phyloP scores from a whole-genome alignment of 2,888 invertebrate genomes.

The Parelbella ahira region DNA sequence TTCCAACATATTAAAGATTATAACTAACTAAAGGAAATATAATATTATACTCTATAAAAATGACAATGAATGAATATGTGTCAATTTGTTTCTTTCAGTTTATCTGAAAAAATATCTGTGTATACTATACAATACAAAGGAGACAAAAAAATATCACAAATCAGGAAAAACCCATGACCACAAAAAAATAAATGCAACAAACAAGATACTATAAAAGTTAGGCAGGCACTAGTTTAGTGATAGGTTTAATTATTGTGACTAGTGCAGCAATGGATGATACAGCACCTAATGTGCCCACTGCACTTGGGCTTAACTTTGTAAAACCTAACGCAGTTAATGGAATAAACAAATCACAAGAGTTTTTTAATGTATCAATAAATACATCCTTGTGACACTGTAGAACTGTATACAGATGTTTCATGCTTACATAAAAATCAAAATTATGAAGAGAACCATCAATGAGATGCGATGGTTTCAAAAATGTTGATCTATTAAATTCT shows the following conservation, averaged over 20 bases:
- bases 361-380: conserved; percentile 90
- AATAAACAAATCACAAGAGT: conserved; percentile 92
- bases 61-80: too few species aligned
- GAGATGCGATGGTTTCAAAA: conserved; percentile 65
- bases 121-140: too few species aligned
- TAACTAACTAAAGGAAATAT: too few species aligned
- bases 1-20: too few species aligned
- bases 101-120: too few species aligned
- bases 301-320: conserved; percentile 87
- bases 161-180: conserved; percentile 1
- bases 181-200: conserved; percentile 8
- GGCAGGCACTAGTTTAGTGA: conserved; percentile 86
- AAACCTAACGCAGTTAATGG: conserved; percentile 91
- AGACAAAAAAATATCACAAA: background rate
- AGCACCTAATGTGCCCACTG: conserved; percentile 88
- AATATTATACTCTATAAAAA: too few species aligned
- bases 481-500: conserved; percentile 64
- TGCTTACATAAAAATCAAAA: conserved; percentile 43
- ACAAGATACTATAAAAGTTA: conserved; percentile 30
- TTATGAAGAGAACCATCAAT: conserved; percentile 47
- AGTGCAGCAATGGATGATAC: conserved; percentile 91
- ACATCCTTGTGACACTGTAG: conserved; percentile 81
- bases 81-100: too few species aligned
- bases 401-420: conserved; percentile 51
- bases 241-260: conserved; percentile 87